phyloP scores from a whole-genome alignment of 2,113 vertebrate species.

The Copsychus sechellarum region DNA sequence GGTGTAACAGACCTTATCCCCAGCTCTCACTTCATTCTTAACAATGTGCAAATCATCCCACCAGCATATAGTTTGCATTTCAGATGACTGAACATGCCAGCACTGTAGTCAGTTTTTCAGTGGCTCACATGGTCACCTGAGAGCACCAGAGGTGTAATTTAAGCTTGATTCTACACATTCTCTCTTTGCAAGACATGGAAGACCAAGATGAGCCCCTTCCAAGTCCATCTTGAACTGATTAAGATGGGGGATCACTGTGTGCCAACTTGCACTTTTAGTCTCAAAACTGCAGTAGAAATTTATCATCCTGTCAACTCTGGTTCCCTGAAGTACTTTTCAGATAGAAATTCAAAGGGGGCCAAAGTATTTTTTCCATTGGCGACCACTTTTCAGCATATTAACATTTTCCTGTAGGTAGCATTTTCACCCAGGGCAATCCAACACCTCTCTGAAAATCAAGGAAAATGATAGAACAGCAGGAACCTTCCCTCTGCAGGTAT shows the following conservation, averaged over 20 bases:
- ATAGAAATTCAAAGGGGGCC: background rate
- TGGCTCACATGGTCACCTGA: background rate
- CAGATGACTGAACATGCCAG: background rate
- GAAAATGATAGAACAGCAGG: background rate
- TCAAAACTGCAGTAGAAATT: constrained; percentile 29
- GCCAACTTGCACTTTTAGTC: constrained; percentile 23
- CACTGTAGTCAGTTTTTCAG: background rate
- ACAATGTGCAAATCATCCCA: background rate
- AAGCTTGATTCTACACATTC: background rate
- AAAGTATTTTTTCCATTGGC: background rate
- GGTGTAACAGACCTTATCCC: background rate
- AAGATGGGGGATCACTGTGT: background rate
- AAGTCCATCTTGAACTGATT: constrained; percentile 44
- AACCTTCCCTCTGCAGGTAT: background rate
- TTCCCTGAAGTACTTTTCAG: constrained; percentile 18
- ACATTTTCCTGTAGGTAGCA: background rate
- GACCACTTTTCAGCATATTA: background rate
- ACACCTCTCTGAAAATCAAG: background rate
- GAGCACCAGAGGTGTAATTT: background rate
- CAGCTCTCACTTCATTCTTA: background rate
- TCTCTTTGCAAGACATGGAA: background rate
- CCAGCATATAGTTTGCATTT: background rate
- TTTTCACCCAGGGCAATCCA: background rate
- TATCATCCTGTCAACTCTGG: constrained; percentile 25
- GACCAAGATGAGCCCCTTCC: background rate